These are phyloP conservation scores for Gonocerus acuteangulatus DNA, from an alignment of 2,888 invertebrate genomes.

Conservation along the genomic window DNA sequence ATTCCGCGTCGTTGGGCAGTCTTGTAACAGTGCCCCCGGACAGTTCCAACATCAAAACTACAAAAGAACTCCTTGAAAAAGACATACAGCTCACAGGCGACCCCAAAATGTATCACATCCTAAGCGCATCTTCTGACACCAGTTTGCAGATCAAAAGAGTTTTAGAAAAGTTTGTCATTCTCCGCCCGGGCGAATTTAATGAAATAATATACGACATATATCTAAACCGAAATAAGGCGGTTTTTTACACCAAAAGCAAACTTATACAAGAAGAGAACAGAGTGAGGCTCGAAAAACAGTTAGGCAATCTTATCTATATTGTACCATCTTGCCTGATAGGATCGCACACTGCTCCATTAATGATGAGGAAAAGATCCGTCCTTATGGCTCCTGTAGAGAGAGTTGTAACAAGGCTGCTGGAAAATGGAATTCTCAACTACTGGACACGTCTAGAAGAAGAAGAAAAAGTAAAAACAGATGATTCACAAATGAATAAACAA, in stretches of 20 bases:
- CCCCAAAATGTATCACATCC: slow-evolving; percentile 35
- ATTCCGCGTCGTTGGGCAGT: slow-evolving; percentile 37
- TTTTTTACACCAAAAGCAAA: slow-evolving; percentile 31
- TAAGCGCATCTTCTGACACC: slow-evolving; percentile 35
- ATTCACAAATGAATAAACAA: not conserved
- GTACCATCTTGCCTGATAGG: slow-evolving; percentile 28
- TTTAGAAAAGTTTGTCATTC: slow-evolving; percentile 33
- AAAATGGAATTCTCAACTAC: slow-evolving; percentile 26
- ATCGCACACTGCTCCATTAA: slow-evolving; percentile 26
- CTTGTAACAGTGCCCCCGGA: slow-evolving; percentile 39
- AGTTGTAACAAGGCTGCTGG: slow-evolving; percentile 22
- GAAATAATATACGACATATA: slow-evolving; percentile 30
- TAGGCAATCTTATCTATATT: slow-evolving; percentile 18
- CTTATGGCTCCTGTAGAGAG: slow-evolving; percentile 25
- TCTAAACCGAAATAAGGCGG: slow-evolving; percentile 30
- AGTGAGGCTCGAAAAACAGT: slow-evolving; percentile 1
- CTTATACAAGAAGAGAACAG: slow-evolving; percentile 11
- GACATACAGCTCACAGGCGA: slow-evolving; percentile 37
- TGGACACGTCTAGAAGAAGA: slow-evolving; percentile 19
- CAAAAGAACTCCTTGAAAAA: slow-evolving; percentile 35
- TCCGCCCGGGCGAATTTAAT: slow-evolving; percentile 33
- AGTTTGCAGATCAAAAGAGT: slow-evolving; percentile 29
- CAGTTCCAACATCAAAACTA: slow-evolving; percentile 36
- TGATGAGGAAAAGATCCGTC: slow-evolving; percentile 29
- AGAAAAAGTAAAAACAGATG: not conserved